Conservation (phyloP, 2,113 vertebrate genomes). For the Sarotherodon lohbergeri region DNA sequence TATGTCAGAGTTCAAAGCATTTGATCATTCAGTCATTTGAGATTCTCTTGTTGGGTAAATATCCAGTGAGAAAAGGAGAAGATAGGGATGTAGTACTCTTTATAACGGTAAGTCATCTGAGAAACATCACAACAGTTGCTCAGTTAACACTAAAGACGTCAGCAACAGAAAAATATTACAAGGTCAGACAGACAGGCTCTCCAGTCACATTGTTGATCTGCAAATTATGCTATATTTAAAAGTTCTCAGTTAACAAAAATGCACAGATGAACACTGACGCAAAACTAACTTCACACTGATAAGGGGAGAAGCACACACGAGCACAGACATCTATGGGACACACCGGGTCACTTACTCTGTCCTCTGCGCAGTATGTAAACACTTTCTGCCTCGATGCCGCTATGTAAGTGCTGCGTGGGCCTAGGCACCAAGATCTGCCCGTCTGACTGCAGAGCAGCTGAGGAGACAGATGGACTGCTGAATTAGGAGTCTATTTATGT, state of each 20-base stretch:
- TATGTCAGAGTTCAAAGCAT: neutral
- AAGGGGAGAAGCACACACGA: neutral
- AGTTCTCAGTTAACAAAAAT: neutral
- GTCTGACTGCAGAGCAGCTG: conserved; percentile 10
- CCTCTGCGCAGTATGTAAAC: neutral
- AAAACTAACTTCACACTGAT: neutral
- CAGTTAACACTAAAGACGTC: neutral
- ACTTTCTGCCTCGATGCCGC: neutral
- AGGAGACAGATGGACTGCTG: conserved; percentile 34
- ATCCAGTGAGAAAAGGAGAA: neutral
- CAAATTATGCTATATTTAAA: neutral
- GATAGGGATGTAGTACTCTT: neutral
- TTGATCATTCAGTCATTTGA: neutral
- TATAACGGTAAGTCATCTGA: neutral
- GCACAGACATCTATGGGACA: neutral
- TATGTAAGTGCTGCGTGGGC: conserved; percentile 9
- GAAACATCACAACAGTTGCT: neutral
- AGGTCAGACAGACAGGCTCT: neutral
- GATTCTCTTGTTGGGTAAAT: neutral
- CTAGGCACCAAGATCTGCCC: neutral
- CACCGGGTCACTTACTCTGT: neutral
- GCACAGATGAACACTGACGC: neutral
- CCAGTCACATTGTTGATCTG: neutral
- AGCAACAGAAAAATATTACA: neutral
- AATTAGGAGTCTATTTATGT: conserved; percentile 27